Evolutionary conservation across 2,888 invertebrate genomes (phyloP).

Genomic region (Charanyca ferruginea): DNA sequence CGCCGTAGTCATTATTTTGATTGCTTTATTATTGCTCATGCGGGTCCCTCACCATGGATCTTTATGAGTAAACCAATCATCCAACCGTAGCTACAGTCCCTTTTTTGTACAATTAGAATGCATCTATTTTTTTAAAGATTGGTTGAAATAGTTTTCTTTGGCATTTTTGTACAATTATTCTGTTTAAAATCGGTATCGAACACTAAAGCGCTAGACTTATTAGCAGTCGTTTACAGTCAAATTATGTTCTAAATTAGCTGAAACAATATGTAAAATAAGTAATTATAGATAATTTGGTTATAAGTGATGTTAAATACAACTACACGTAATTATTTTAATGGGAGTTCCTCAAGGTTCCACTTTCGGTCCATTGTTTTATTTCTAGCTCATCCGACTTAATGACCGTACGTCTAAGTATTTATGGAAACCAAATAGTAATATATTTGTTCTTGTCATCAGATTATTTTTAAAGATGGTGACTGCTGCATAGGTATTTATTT

Average conservation of each 20-base stretch:
- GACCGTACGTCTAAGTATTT: slow-evolving; percentile 31
- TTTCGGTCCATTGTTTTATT: slow-evolving; percentile 61
- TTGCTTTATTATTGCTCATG: slow-evolving; percentile 31
- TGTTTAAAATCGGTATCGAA: neutral
- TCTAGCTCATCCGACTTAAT: slow-evolving; percentile 55
- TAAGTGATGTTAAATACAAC: neutral
- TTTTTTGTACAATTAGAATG: slow-evolving; percentile 30
- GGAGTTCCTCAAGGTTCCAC: slow-evolving; percentile 63
- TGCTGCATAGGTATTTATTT: neutral
- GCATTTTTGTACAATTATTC: slow-evolving; percentile 1
- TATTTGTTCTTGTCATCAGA: neutral
- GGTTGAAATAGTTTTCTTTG: neutral
- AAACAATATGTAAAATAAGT: neutral
- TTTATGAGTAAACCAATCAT: slow-evolving; percentile 32
- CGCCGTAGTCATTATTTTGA: slow-evolving; percentile 32
- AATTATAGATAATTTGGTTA: slow-evolving; percentile 10
- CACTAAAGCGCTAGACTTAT: neutral
- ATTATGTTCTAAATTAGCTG: neutral
- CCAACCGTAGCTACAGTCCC: neutral
- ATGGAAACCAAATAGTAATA: slow-evolving; percentile 3
- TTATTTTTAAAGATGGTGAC: neutral
- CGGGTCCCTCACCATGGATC: slow-evolving; percentile 26
- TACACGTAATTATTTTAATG: slow-evolving; percentile 38
- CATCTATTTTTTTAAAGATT: neutral
- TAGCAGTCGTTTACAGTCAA: neutral